Evolutionary conservation across 1,140 invertebrate species (phyloP), one percentile per base, ranked within the genome.

Genomic region (Chironomus tepperi): DNA sequence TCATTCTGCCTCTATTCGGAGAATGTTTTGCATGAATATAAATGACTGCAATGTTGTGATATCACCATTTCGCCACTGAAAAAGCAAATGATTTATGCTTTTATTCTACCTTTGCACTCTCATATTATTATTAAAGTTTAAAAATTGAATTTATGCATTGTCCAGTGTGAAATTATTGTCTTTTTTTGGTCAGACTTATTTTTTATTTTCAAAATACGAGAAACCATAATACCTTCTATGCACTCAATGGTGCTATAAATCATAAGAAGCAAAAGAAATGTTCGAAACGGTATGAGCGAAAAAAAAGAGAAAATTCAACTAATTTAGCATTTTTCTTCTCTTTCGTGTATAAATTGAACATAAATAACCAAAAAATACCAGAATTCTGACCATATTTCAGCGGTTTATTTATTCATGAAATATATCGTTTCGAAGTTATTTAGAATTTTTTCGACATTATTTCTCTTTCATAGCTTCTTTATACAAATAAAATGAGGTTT

Each of bases 341-440:
- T 47, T 70, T 70, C 19, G 65, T 21, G 65, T 19, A 21, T 70
- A 70, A 70, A 70, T 70, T 70, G 65, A 21, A 70, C 65, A 70
- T 70, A 70, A 70, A 70, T 70, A 70, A 70, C 19, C 65, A 70
- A 70, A 70, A 19, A 18, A 21, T 70, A 70, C 19, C 16, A 6
- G 18, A 70, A 70, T 70, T 21, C 19, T 70, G 65, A 70, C 65
- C 65, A 70, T 70, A 70, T 70, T 70, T 70, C 19, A 70, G 65
- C 65, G 65, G 65, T 70, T 70, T 70, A 70, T 70, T 70, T 70
- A 21, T 70, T 70, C 65, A 70, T 57, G 65, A 19, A 19, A 70
- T 19, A 70, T 70, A 70, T n/a, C 19, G 65, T 18, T 70, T 21
- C 65, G 19, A 70, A 18, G 19, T 70, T 57, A n/a, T 47, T 57